A percentile compares a stretch with the other conserved stretches of the same genome.
Conservation (phyloP, 2,888 invertebrate genomes). For the Augiades crinisus region DNA sequence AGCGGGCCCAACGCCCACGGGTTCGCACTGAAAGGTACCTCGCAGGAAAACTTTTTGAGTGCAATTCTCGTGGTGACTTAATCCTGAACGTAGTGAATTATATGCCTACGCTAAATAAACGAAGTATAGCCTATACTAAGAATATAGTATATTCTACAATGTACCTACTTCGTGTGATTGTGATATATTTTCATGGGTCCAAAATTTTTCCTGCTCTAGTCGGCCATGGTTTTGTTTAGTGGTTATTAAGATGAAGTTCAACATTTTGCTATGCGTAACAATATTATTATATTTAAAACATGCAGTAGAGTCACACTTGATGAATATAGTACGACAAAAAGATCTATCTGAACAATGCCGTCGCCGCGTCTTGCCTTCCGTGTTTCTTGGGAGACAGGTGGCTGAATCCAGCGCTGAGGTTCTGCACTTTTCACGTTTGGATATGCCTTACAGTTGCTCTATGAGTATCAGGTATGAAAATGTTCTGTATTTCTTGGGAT, state of each 20-base stretch:
- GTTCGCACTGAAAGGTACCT: no score
- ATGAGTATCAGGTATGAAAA: slow-evolving; percentile 56
- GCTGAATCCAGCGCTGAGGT: slow-evolving; percentile 56
- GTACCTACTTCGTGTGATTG: no score
- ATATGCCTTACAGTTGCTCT: slow-evolving; percentile 64
- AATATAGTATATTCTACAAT: no score
- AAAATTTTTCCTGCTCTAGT: no score
- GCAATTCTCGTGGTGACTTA: no score
- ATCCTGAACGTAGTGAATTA: no score
- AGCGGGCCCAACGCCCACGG: no score
- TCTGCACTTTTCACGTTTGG: slow-evolving; percentile 57
- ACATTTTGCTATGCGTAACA: slow-evolving; percentile 4
- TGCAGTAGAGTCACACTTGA: not conserved
- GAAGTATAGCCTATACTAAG: no score
- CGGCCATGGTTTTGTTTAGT: slow-evolving; percentile 1
- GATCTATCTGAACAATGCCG: slow-evolving; percentile 67
- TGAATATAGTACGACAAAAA: slow-evolving; percentile 32
- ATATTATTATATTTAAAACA: not conserved
- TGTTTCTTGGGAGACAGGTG: slow-evolving; percentile 60
- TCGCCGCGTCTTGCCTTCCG: slow-evolving; percentile 59
- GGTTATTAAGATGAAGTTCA: not conserved
- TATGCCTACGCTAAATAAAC: no score
- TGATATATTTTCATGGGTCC: no score
- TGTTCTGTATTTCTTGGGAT: no score
- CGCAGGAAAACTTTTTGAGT: no score